Evolutionary conservation across 2,888 invertebrate genomes (phyloP).

Genomic region (Osmoderma eremita): DNA sequence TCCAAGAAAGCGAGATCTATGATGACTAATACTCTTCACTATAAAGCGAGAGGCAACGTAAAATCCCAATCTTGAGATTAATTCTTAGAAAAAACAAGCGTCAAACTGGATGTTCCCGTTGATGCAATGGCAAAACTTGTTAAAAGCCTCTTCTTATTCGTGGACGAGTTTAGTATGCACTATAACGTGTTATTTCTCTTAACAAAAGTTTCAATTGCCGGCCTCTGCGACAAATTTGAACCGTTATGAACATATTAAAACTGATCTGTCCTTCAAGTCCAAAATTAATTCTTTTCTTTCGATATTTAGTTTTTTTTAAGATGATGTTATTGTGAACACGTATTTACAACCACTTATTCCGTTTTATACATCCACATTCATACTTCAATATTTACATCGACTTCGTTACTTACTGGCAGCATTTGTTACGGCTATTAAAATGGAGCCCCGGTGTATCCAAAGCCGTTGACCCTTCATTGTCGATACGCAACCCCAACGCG

Average conservation of each 20-base stretch:
- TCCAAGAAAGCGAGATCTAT: too few species aligned
- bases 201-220: conserved; percentile 12
- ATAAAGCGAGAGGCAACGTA: not conserved
- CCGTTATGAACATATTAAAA: conserved; percentile 23
- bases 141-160: conserved; percentile 1
- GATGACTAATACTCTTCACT: too few species aligned
- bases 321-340: not conserved
- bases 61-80: not conserved
- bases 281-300: conserved; percentile 9
- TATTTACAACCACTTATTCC: not conserved
- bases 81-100: not conserved
- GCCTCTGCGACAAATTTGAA: too few species aligned
- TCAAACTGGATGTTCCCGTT: not conserved
- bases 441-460: conserved; percentile 1
- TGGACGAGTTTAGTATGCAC: not conserved
- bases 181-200: conserved; percentile 6
- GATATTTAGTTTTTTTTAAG: not conserved
- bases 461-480: conserved; percentile 39
- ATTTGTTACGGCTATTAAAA: not conserved
- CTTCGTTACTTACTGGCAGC: too few species aligned
- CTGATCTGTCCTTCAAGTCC: not conserved
- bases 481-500: conserved; percentile 35
- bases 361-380: too few species aligned
- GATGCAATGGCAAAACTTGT: conserved; percentile 16
- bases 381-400: too few species aligned